These are phyloP conservation scores for Entomyzon cyanotis DNA, from an alignment of 2,113 vertebrate genomes.

Conservation along the genomic window DNA sequence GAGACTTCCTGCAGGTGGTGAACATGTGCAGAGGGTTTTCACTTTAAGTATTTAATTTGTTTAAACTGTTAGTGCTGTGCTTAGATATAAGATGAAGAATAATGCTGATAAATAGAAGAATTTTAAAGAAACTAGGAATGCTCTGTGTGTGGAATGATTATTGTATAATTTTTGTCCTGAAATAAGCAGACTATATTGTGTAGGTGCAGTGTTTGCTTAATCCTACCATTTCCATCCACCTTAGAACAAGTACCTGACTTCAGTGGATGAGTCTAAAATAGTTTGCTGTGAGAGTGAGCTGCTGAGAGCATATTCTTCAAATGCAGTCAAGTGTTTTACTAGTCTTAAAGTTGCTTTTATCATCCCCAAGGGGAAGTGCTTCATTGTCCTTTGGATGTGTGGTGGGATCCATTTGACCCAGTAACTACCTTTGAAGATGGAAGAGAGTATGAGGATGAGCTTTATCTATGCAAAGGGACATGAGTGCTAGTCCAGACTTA, in stretches of 20 bases:
- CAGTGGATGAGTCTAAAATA: not conserved
- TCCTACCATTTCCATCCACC: not conserved
- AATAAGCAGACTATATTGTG: not conserved
- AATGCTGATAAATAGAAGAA: not conserved
- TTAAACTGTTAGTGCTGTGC: not conserved
- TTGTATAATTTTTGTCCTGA: not conserved
- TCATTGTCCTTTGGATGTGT: not conserved
- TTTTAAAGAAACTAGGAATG: not conserved
- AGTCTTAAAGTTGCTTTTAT: not conserved
- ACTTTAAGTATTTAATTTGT: not conserved
- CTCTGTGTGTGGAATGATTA: not conserved
- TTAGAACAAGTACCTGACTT: not conserved
- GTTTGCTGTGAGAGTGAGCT: not conserved
- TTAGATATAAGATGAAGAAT: not conserved
- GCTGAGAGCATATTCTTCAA: not conserved
- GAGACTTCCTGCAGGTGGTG: conserved; percentile 95
- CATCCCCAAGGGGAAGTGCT: not conserved
- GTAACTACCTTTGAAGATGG: not conserved
- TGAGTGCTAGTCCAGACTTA: not conserved
- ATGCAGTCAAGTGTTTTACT: not conserved
- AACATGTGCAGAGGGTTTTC: not conserved
- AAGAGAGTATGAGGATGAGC: not conserved
- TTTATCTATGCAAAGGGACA: not conserved
- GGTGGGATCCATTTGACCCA: not conserved
- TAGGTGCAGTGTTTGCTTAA: not conserved